Evolutionary conservation across 2,888 invertebrate genomes (phyloP), one percentile per base, ranked within the genome.

Genomic region (Athripsodes cinereus): DNA sequence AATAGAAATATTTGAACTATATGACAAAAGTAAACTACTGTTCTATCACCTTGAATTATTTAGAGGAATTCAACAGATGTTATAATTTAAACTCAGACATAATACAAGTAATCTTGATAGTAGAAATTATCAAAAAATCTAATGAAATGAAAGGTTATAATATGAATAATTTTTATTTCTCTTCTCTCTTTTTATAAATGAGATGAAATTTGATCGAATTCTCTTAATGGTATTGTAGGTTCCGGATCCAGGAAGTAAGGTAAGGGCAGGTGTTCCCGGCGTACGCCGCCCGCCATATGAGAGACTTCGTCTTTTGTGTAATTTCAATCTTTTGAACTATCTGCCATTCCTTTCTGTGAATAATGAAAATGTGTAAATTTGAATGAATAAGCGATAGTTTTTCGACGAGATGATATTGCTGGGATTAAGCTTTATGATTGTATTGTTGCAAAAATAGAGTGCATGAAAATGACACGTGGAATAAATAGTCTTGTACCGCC

Each of bases 401-500:
- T 31, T 8, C 11, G 31, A 40, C n/a, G 26, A 26, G 10, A 6
- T 6, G 10, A 6, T 26, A 26, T 6, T 26, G 10, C 10, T 26
- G 5, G 10, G 26, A 26, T 26, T 26, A 26, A 10, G 26, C 10
- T 26, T 26, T 26, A 26, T 26, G 26, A 26, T 26, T 6, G 13
- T 50, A 51, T 56, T 56, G 56, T 56, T 56, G 56, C 56, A 56
- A 52, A 56, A 56, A 56, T 56, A 56, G 51, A 56, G 52, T 35
- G 50, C 34, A 34, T 48, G 34, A 48, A 40, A 31, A 20, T 22
- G 22, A 18, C 56, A 56, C 56, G 56, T 56, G 56, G 56, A 44
- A 56, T 22, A 55, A 8, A n/a, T n/a, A n/a, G n/a, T n/a, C n/a
- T n/a, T n/a, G n/a, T n/a, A n/a, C n/a, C n/a, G n/a, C n/a, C n/a